Conservation (phyloP, 2,113 vertebrate species). For the Oplegnathus fasciatus region DNA sequence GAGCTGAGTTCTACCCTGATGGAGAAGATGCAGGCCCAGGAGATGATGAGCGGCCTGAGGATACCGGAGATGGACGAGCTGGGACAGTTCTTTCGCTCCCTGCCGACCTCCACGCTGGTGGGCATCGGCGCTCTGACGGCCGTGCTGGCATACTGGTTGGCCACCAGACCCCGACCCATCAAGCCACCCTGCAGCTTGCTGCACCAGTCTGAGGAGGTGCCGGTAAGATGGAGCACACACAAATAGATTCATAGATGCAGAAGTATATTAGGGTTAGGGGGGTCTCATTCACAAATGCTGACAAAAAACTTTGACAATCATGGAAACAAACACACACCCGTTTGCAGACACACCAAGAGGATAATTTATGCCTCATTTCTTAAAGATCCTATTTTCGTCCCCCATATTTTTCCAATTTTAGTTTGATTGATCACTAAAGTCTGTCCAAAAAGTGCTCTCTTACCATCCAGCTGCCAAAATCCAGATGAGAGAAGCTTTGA, state of each 20-base stretch:
- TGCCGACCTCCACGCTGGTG: conserved; percentile 92
- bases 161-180: conserved; percentile 91
- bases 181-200: conserved; percentile 92
- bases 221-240: conserved; percentile 83
- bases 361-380: background rate
- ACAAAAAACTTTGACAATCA: background rate
- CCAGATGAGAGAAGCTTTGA: background rate
- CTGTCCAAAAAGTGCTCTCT: background rate
- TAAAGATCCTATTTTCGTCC: background rate
- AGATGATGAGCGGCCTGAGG: conserved; percentile 90
- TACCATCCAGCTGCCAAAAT: background rate
- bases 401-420: background rate
- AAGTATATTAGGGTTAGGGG: background rate
- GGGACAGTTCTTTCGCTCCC: conserved; percentile 90
- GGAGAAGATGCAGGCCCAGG: conserved; percentile 97
- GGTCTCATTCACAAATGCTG: background rate
- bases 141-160: conserved; percentile 94
- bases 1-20: conserved; percentile 91
- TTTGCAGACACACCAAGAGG: background rate
- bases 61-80: conserved; percentile 92
- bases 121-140: conserved; percentile 93
- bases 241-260: background rate
- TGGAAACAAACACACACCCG: background rate
- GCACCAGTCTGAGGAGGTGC: conserved; percentile 93
- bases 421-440: background rate